Evolutionary conservation across 2,888 invertebrate species (phyloP), one percentile per base, ranked within the genome.

Genomic region (Malacosoma neustria): DNA sequence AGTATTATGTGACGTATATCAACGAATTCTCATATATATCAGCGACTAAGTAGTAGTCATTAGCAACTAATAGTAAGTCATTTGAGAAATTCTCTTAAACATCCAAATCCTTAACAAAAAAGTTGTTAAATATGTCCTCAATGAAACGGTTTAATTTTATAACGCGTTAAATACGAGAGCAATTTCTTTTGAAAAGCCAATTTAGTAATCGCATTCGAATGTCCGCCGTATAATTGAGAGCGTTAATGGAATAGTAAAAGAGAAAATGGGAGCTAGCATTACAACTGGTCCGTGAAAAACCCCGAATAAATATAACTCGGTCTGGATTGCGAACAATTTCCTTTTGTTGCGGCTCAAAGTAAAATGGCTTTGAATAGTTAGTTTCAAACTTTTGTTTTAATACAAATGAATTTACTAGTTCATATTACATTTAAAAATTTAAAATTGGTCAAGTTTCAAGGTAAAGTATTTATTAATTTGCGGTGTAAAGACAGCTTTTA

Each of bases 171-270:
- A 37, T 38, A 48, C 51, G 39, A 43, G 54, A 52, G 49, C 48
- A 50, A 53, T 53, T 53, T 54, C 43, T 45, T 37, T 39, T 5
- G 42, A 46, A 51, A 49, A 43, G 49, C 45, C 48, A 47, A 57
- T 61, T 62, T 45, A 39, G 49, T 49, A 47, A 55, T 57, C 51
- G 54, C 50, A 58, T 63, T 61, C 53, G 48, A 54, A 54, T 54
- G 54, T 54, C 41, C 39, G 47, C 40, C 44, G 53, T 61, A 51
- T 62, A 65, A 65, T 64, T 63, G 57, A 54, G 54, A 42, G 43
- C 46, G 57, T 38, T 59, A 55, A 55, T 61, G 57, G 58, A 63
- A 67, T 59, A 57, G 54, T 55, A 49, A 57, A 52, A 53, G 52
- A 45, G 53, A 40, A 49, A 47, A 49, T 54, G 32, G 45, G 40